phyloP scores from a whole-genome alignment of 2,888 invertebrate species.

The Steinernema carpocapsae region DNA sequence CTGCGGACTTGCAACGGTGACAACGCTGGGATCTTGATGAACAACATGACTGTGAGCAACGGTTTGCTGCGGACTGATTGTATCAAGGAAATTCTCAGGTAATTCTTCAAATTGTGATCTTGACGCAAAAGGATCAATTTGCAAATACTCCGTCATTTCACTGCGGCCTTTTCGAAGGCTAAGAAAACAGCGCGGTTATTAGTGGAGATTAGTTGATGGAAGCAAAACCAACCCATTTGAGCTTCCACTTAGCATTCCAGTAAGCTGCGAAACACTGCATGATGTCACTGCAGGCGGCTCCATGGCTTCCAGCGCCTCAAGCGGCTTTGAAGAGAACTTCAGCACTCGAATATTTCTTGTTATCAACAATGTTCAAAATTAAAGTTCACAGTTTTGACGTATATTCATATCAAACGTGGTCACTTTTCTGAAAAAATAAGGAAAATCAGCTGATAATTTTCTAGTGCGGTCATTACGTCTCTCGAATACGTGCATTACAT shows the following conservation, averaged over 20 bases:
- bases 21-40: constrained; percentile 25
- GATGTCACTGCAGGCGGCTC: constrained; percentile 47
- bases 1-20: constrained; percentile 46
- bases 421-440: not conserved
- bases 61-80: constrained; percentile 61
- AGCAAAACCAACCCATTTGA: constrained; percentile 32
- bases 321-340: not conserved
- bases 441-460: constrained; percentile 10
- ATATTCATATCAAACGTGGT: constrained; percentile 19
- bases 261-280: constrained; percentile 36
- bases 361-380: not conserved
- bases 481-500: not conserved
- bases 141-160: constrained; percentile 51
- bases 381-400: constrained; percentile 2
- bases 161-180: constrained; percentile 20
- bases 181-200: constrained; percentile 8
- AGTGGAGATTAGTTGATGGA: not conserved
- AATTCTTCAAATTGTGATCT: constrained; percentile 59
- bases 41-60: constrained; percentile 28
- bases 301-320: constrained; percentile 35
- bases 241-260: constrained; percentile 6
- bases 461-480: constrained; percentile 12
- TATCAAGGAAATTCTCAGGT: constrained; percentile 67
- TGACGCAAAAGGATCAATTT: constrained; percentile 54
- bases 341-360: constrained; percentile 17